phyloP scores from a whole-genome alignment of 2,888 invertebrate species.

The Helleia helle region DNA sequence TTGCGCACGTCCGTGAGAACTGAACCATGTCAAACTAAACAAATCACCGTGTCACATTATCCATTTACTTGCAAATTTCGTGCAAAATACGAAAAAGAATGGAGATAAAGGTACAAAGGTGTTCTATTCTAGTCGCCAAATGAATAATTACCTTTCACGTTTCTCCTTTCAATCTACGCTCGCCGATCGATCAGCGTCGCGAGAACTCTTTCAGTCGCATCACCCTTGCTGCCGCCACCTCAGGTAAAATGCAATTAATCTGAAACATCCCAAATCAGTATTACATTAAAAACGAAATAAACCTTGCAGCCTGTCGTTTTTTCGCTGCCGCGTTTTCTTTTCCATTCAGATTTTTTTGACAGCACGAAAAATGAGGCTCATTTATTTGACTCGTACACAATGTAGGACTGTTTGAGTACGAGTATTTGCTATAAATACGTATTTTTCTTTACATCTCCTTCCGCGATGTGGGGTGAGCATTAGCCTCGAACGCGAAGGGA shows the following conservation, averaged over 20 bases:
- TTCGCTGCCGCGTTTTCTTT: constrained; percentile 68
- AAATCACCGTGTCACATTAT: constrained; percentile 65
- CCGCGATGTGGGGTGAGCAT: constrained; percentile 66
- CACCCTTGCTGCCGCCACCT: constrained; percentile 60
- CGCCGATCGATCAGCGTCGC: constrained; percentile 69
- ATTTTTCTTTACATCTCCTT: constrained; percentile 73
- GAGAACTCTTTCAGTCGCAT: constrained; percentile 68
- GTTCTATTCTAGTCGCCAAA: constrained; percentile 72
- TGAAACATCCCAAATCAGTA: constrained; percentile 73
- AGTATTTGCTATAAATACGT: constrained; percentile 75
- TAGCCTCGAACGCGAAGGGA: constrained; percentile 62
- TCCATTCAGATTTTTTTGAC: constrained; percentile 75
- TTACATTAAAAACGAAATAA: constrained; percentile 71
- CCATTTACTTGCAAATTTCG: constrained; percentile 73
- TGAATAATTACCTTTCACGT: constrained; percentile 74
- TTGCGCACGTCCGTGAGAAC: constrained; percentile 47
- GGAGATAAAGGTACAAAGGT: constrained; percentile 72
- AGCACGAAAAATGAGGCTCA: constrained; percentile 73
- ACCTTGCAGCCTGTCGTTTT: constrained; percentile 61
- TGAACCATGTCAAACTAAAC: constrained; percentile 51
- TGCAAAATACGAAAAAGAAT: constrained; percentile 61
- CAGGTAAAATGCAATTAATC: constrained; percentile 73
- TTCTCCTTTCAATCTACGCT: constrained; percentile 69
- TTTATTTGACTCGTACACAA: constrained; percentile 75
- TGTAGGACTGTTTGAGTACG: constrained; percentile 75